Percentiles rank a stretch among this genome's conserved stretches.
phyloP scores from a whole-genome alignment of 2,888 invertebrate genomes.

The Clistopyga incitator region DNA sequence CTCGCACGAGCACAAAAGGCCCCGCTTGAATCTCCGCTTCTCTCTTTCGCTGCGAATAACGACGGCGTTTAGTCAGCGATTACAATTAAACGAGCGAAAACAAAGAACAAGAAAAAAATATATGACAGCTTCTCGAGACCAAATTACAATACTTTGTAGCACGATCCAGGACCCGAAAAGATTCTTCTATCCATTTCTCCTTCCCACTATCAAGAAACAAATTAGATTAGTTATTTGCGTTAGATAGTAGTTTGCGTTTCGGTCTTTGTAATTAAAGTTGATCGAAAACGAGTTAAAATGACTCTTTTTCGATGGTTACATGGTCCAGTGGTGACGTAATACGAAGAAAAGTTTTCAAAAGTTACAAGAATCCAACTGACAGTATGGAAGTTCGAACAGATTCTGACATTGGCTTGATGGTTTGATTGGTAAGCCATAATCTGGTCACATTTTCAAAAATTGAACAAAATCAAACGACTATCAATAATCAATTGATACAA shows the following conservation, averaged over 20 bases:
- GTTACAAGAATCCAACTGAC: too few species aligned
- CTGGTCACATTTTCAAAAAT: neutral
- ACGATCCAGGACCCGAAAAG: neutral
- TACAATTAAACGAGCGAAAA: constrained; percentile 57
- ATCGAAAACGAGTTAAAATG: too few species aligned
- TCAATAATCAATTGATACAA: too few species aligned
- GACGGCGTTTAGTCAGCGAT: constrained; percentile 63
- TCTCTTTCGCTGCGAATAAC: constrained; percentile 60
- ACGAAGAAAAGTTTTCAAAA: too few species aligned
- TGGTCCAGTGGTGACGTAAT: too few species aligned
- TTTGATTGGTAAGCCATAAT: neutral
- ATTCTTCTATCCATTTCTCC: neutral
- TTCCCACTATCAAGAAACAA: neutral
- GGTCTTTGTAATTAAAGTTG: too few species aligned
- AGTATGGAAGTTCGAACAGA: too few species aligned
- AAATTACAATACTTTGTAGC: neutral
- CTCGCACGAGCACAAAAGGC: constrained; percentile 56
- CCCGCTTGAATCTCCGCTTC: constrained; percentile 51
- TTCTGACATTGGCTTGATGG: neutral
- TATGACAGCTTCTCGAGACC: constrained; percentile 10
- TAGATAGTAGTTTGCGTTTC: too few species aligned
- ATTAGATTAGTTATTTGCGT: neutral
- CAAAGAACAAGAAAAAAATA: too few species aligned
- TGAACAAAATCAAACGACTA: too few species aligned
- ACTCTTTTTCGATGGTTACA: too few species aligned